Evolutionary conservation across 2,888 invertebrate species (phyloP).

Genomic region (Callosobruchus maculatus): DNA sequence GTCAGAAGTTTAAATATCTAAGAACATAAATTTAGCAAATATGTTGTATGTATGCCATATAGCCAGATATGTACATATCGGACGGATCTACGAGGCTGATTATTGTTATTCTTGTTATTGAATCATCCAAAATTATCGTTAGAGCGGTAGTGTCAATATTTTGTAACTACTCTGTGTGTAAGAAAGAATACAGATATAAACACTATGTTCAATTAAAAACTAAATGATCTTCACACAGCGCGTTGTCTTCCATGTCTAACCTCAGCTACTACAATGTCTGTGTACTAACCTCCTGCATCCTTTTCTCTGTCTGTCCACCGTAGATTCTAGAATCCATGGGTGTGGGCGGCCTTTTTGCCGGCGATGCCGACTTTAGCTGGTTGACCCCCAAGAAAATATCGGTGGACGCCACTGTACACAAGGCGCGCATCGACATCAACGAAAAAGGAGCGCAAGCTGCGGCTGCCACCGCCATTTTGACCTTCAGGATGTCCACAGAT

Average conservation of each 20-base stretch:
- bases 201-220: background rate
- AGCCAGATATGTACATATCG: too few relatives aligned
- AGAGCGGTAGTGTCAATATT: too few relatives aligned
- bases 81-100: too few relatives aligned
- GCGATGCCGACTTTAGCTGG: constrained; percentile 53
- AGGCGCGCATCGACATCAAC: constrained; percentile 79
- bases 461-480: constrained; percentile 80
- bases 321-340: constrained; percentile 55
- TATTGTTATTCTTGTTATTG: too few relatives aligned
- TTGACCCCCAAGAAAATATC: constrained; percentile 51
- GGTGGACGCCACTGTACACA: constrained; percentile 64
- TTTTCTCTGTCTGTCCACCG: constrained; percentile 17
- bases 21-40: too few relatives aligned
- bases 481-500: constrained; percentile 63
- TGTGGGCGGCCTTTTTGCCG: constrained; percentile 54
- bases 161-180: too few relatives aligned
- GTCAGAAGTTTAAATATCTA: too few relatives aligned
- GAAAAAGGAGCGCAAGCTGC: constrained; percentile 85
- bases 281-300: constrained; percentile 19
- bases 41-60: too few relatives aligned
- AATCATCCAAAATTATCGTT: too few relatives aligned
- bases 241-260: background rate
- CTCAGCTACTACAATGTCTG: background rate
- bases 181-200: too few relatives aligned
- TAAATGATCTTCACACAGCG: background rate